These are phyloP conservation scores for Ramazzottius varieornatus DNA, from an alignment of 2,888 invertebrate genomes.

Conservation along the genomic window DNA sequence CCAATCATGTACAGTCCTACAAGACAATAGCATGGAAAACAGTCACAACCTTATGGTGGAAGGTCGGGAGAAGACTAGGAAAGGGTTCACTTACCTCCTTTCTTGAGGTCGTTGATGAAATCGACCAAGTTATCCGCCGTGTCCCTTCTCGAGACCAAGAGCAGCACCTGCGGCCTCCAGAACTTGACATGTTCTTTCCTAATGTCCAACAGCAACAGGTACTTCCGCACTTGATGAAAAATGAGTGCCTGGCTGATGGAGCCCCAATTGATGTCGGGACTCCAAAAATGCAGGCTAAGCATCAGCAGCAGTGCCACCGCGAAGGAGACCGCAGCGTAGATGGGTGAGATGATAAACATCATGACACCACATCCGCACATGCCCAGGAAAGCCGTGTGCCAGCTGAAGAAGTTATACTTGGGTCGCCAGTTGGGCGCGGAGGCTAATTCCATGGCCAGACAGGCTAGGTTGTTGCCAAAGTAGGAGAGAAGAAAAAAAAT, in stretches of 20 bases:
- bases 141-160: conserved; percentile 69
- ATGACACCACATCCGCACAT: conserved; percentile 56
- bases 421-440: conserved; percentile 34
- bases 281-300: conserved; percentile 47
- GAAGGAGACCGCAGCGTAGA: conserved; percentile 64
- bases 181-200: conserved; percentile 95
- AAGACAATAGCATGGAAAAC: too few relatives aligned
- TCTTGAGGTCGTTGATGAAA: conserved; percentile 92
- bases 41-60: too few relatives aligned
- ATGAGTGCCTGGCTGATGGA: conserved; percentile 95
- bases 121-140: conserved; percentile 69
- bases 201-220: conserved; percentile 71
- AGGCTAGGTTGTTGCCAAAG: conserved; percentile 79
- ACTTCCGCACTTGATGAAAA: conserved; percentile 92
- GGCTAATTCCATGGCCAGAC: conserved; percentile 74
- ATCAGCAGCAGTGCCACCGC: conserved; percentile 57
- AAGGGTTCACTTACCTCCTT: conserved; percentile 30
- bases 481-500: conserved; percentile 88
- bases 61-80: too few relatives aligned
- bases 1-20: conserved; percentile 54
- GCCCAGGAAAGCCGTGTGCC: conserved; percentile 67
- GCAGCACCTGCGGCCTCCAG: conserved; percentile 86
- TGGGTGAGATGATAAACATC: conserved; percentile 78
- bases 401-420: conserved; percentile 79
- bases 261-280: conserved; percentile 75